Evolutionary conservation across 2,888 invertebrate genomes (phyloP).

Genomic region (Callyntrura sp.): DNA sequence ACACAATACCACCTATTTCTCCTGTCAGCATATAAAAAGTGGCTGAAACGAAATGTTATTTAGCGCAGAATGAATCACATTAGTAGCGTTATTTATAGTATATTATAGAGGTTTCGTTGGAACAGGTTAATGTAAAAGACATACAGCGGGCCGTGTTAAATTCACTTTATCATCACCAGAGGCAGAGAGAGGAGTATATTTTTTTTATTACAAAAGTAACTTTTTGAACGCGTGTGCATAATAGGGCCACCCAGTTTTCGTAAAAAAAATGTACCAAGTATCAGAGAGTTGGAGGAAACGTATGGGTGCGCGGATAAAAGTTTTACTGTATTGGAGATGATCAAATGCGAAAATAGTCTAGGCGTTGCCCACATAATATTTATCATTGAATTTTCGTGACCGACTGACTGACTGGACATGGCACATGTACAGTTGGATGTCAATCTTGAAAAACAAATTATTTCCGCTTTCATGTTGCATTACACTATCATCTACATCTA

Average conservation of each 20-base stretch:
- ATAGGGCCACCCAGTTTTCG: neutral
- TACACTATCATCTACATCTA: neutral
- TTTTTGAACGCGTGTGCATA: neutral
- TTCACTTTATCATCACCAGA: neutral
- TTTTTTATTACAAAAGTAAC: neutral
- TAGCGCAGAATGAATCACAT: no score
- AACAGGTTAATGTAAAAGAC: no score
- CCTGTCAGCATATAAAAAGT: neutral
- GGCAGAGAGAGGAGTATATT: neutral
- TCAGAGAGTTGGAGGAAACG: no score
- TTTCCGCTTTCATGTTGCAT: slow-evolving; percentile 37
- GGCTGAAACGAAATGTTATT: no score
- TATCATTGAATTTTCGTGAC: slow-evolving; percentile 48
- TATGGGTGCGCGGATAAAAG: no score
- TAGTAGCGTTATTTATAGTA: no score
- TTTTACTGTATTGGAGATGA: no score
- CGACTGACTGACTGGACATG: slow-evolving; percentile 39
- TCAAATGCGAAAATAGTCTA: slow-evolving; percentile 37
- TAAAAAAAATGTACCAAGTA: no score
- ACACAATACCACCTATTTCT: neutral
- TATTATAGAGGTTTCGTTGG: no score
- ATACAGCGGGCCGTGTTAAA: neutral
- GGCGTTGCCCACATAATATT: slow-evolving; percentile 70
- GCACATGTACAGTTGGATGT: slow-evolving; percentile 44
- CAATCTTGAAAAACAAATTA: slow-evolving; percentile 56